phyloP scores from a whole-genome alignment of 2,888 invertebrate species.

The Chorisops tibialis region DNA sequence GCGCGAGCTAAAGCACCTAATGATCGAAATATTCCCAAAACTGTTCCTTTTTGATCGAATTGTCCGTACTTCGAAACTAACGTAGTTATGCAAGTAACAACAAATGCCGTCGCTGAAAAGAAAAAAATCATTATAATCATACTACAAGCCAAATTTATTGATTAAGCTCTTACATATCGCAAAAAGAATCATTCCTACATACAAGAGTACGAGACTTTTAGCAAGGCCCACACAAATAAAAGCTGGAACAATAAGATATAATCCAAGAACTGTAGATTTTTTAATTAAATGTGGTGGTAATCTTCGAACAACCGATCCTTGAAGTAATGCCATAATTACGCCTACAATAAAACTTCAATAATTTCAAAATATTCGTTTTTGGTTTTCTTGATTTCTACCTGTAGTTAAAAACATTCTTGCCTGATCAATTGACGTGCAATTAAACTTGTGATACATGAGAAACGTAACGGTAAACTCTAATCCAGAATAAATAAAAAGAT shows the following conservation, averaged over 20 bases:
- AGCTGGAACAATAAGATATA: slow-evolving; percentile 80
- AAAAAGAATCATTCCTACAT: slow-evolving; percentile 80
- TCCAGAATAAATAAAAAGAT: slow-evolving; percentile 92
- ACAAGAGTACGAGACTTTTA: slow-evolving; percentile 59
- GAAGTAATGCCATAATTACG: slow-evolving; percentile 83
- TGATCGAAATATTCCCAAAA: slow-evolving; percentile 91
- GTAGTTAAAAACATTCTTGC: slow-evolving; percentile 96
- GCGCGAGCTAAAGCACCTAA: slow-evolving; percentile 92
- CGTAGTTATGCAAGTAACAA: slow-evolving; percentile 93
- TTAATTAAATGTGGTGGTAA: slow-evolving; percentile 71
- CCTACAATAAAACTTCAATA: no score
- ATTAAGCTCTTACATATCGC: slow-evolving; percentile 73
- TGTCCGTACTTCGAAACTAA: slow-evolving; percentile 82
- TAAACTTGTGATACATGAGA: slow-evolving; percentile 87
- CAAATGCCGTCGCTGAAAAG: slow-evolving; percentile 76
- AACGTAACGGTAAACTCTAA: slow-evolving; percentile 97
- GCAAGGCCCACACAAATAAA: slow-evolving; percentile 83
- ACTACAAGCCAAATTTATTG: slow-evolving; percentile 17
- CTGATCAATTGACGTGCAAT: slow-evolving; percentile 92
- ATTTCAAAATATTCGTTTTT: not conserved
- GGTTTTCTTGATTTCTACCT: slow-evolving; percentile 62
- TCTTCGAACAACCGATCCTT: slow-evolving; percentile 84
- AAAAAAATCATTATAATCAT: slow-evolving; percentile 28
- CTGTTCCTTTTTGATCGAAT: slow-evolving; percentile 81
- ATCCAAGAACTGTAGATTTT: slow-evolving; percentile 67